Conservation (phyloP, 2,113 vertebrate genomes). For the Phocoena phocoena region DNA sequence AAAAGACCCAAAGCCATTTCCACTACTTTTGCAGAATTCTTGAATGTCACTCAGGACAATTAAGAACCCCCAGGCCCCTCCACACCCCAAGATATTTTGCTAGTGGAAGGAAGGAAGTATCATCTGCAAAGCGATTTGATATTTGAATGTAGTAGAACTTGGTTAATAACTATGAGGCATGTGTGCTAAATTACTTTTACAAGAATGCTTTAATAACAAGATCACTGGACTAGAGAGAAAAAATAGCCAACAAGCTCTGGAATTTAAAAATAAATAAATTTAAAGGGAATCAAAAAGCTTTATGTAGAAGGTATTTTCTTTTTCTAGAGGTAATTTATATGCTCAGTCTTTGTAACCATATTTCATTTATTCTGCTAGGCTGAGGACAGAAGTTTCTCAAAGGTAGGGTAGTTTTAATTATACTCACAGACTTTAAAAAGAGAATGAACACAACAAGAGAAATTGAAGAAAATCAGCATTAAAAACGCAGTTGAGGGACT, state of each 20-base stretch:
- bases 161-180: constrained; percentile 53
- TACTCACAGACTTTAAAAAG: constrained; percentile 52
- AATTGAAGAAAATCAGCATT: constrained; percentile 53
- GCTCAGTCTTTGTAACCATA: constrained; percentile 63
- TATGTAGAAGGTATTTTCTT: constrained; percentile 59
- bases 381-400: constrained; percentile 47
- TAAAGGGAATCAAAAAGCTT: constrained; percentile 54
- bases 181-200: constrained; percentile 53
- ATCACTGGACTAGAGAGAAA: constrained; percentile 50
- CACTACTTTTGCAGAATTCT: constrained; percentile 40
- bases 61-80: neutral
- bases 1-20: constrained; percentile 57
- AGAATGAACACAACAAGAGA: constrained; percentile 51
- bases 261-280: constrained; percentile 38
- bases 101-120: constrained; percentile 22
- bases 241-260: constrained; percentile 29
- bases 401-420: constrained; percentile 75
- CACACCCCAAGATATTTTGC: neutral
- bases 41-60: constrained; percentile 51
- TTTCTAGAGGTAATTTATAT: constrained; percentile 71
- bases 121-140: constrained; percentile 52
- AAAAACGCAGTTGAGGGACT: constrained; percentile 3
- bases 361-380: constrained; percentile 72
- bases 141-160: constrained; percentile 59
- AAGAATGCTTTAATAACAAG: constrained; percentile 69